Base-by-base conservation (phyloP, 2,113 vertebrate species). In the Porphyrio hochstetteri region DNA sequence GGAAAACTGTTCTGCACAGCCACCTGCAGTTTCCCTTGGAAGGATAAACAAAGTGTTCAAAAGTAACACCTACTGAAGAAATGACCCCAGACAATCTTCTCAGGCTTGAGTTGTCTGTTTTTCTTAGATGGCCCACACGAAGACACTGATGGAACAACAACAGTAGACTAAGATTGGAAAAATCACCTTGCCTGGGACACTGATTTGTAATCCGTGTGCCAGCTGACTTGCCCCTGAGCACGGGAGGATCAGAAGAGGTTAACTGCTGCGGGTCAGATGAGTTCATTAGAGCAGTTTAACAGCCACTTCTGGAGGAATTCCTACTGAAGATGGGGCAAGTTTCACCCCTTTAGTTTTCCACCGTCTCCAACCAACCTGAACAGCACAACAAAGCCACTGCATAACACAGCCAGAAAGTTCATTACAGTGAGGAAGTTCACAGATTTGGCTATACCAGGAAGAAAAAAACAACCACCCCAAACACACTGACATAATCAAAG, bases 281-380 rank as follows among this genome's bases (percentile, higher is more conserved):
- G 65, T n/a, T 10, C 69, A 5, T 0, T 9, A 70, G 28, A 61
- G 72, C 82, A 78, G 38, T 3, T 95, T 7, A 81, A 35, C 59
- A 69, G 69, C 17, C 48, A 60, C 70, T 93, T 57, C 53, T 28
- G 31, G 10, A 95, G 68, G 80, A 82, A 94, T 60, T 67, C 46
- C 14, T 6, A 17, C 14, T 6, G 38, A 86, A 63, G 67, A 35
- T 9, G 40, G 16, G 60, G 13, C 5, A n/a, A 65, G 55, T 38
- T 52, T 55, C 68, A 56, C 23, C 46, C 63, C 16, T 46, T 67
- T 35, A n/a, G 35, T 14, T 55, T 21, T 69, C 75, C 55, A 35
- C 17, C 3, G 2, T 27, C 44, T 57, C 84, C 69, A 59, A 35
- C 14, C 90, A 60, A 85, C n/a, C 33, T 4, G 8, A 55, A 27